phyloP scores from a whole-genome alignment of 2,113 vertebrate species.

The Esox niger region DNA sequence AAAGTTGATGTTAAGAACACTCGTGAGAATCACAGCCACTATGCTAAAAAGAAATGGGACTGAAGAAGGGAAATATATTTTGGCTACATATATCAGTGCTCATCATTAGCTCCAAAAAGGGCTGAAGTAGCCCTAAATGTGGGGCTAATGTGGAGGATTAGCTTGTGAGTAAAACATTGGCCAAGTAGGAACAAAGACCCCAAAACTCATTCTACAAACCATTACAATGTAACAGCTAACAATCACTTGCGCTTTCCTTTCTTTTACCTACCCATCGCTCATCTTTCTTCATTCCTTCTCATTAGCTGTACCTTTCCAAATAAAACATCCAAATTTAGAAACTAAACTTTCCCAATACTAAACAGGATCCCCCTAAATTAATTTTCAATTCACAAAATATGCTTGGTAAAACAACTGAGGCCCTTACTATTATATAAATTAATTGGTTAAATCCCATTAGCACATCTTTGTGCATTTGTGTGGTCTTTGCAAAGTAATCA shows the following conservation, averaged over 20 bases:
- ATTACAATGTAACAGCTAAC: slow-evolving; percentile 53
- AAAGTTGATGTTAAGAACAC: slow-evolving; percentile 56
- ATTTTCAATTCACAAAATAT: not conserved
- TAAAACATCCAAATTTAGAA: slow-evolving; percentile 8
- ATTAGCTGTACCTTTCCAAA: slow-evolving; percentile 23
- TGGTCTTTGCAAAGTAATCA: slow-evolving; percentile 28
- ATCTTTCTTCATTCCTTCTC: slow-evolving; percentile 24
- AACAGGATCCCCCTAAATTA: slow-evolving; percentile 4
- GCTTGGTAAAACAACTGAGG: not conserved
- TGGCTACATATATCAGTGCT: not conserved
- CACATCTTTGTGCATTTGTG: not conserved
- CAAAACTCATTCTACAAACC: slow-evolving; percentile 41
- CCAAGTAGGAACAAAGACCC: slow-evolving; percentile 31
- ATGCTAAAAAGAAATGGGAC: not conserved
- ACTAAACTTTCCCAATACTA: not conserved
- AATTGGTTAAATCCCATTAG: slow-evolving; percentile 11
- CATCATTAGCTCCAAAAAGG: not conserved
- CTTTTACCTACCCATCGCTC: not conserved
- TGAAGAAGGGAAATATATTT: not conserved
- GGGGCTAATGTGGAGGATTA: slow-evolving; percentile 20
- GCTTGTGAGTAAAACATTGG: slow-evolving; percentile 40
- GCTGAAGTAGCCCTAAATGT: slow-evolving; percentile 6
- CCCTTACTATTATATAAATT: slow-evolving; percentile 17
- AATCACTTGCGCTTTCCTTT: slow-evolving; percentile 49
- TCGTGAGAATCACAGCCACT: slow-evolving; percentile 46